Percentiles rank a stretch among this genome's conserved stretches.
phyloP scores from a whole-genome alignment of 2,113 vertebrate species.

The Sorex fumeus region DNA sequence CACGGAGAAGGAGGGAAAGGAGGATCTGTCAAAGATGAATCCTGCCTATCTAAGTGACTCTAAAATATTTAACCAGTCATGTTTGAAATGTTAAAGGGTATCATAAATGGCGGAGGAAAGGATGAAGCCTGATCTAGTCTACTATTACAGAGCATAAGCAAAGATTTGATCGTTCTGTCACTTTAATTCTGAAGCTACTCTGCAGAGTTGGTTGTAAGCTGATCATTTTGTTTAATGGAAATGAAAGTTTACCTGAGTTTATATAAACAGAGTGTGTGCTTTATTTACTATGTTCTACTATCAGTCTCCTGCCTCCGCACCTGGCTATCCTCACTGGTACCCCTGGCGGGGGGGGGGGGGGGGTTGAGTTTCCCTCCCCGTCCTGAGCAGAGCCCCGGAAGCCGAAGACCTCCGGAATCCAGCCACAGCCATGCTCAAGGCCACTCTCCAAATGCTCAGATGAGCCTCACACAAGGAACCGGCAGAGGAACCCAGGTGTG shows the following conservation, averaged over 20 bases:
- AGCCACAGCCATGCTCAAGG: no score
- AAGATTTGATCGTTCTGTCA: constrained; percentile 5
- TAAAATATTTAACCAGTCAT: neutral
- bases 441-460: no score
- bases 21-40: neutral
- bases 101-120: neutral
- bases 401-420: no score
- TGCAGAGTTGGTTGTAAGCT: constrained; percentile 25
- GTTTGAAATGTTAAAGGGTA: constrained; percentile 4
- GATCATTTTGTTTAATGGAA: neutral
- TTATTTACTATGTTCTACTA: neutral
- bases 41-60: neutral
- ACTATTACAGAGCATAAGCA: neutral
- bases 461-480: no score
- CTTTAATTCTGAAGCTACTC: constrained; percentile 27
- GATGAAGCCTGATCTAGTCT: neutral
- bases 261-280: neutral
- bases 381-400: no score
- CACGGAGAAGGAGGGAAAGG: neutral
- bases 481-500: no score
- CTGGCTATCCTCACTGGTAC: no score
- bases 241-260: constrained; percentile 32
- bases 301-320: no score
- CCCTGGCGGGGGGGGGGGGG: no score
- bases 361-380: no score